phyloP scores from a whole-genome alignment of 2,888 invertebrate genomes.

The Alentia gelatinosa region DNA sequence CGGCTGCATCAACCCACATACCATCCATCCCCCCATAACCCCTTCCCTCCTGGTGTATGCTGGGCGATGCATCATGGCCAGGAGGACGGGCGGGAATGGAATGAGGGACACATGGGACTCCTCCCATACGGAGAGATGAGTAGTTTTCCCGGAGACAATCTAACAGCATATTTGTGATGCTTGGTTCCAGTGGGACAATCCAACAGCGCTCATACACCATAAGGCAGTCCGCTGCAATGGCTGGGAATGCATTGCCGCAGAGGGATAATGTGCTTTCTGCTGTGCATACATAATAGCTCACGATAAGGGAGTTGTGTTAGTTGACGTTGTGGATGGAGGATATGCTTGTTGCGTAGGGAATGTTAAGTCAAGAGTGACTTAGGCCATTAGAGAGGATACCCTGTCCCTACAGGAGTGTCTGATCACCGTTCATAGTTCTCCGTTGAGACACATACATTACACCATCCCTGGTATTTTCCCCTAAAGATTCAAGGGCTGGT shows the following conservation, averaged over 20 bases:
- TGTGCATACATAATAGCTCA: too few species aligned
- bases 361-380: constrained; percentile 7
- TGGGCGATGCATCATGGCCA: background rate
- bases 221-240: background rate
- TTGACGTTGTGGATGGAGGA: background rate
- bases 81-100: too few species aligned
- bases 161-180: background rate
- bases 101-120: background rate
- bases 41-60: background rate
- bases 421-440: background rate
- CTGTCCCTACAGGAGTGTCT: background rate
- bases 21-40: background rate
- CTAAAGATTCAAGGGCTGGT: too few species aligned
- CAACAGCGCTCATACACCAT: background rate
- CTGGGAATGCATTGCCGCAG: too few species aligned
- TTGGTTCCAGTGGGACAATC: background rate
- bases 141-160: too few species aligned
- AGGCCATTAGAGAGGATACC: background rate
- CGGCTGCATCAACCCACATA: background rate
- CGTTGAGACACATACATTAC: background rate
- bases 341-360: background rate
- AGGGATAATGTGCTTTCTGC: too few species aligned
- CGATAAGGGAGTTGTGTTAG: too few species aligned
- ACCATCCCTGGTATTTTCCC: too few species aligned
- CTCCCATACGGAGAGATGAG: too few species aligned